Evolutionary conservation across 2,113 vertebrate genomes (phyloP).

Genomic region (Puffinus mauretanicus): DNA sequence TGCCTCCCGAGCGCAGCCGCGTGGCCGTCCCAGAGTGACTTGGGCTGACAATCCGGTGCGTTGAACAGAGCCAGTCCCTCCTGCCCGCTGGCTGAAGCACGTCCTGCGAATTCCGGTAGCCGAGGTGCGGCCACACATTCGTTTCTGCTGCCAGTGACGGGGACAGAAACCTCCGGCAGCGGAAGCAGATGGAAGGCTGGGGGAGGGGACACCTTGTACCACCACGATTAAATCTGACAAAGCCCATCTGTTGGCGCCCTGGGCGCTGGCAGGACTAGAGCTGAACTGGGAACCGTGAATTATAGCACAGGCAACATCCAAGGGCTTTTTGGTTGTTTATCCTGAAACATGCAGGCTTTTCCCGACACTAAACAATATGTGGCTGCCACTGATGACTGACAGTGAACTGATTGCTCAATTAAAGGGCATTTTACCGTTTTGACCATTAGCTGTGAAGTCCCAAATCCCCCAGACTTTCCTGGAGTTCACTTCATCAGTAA

Average conservation of each 20-base stretch:
- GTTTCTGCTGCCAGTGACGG: not conserved
- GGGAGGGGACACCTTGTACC: not conserved
- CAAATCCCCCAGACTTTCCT: not conserved
- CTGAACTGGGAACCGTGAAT: not conserved
- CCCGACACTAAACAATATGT: not conserved
- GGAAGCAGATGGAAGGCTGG: not conserved
- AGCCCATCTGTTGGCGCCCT: not conserved
- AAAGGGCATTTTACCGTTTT: not conserved
- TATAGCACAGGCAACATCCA: not conserved
- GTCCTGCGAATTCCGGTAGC: not conserved
- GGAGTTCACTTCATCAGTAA: not conserved
- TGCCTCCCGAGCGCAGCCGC: fast-evolving
- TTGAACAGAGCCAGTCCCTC: not conserved
- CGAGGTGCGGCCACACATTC: not conserved
- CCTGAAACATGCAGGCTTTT: not conserved
- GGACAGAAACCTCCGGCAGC: not conserved
- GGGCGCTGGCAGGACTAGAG: not conserved
- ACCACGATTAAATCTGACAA: not conserved
- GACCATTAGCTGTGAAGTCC: not conserved
- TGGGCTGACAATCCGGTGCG: fast-evolving
- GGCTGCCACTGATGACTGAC: not conserved
- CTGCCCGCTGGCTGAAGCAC: not conserved
- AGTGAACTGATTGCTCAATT: not conserved
- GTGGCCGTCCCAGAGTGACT: not conserved
- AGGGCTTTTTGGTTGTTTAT: not conserved